These are phyloP conservation scores for Aplochiton taeniatus DNA, from an alignment of 2,797 vertebrate genomes.

Conservation along the genomic window DNA sequence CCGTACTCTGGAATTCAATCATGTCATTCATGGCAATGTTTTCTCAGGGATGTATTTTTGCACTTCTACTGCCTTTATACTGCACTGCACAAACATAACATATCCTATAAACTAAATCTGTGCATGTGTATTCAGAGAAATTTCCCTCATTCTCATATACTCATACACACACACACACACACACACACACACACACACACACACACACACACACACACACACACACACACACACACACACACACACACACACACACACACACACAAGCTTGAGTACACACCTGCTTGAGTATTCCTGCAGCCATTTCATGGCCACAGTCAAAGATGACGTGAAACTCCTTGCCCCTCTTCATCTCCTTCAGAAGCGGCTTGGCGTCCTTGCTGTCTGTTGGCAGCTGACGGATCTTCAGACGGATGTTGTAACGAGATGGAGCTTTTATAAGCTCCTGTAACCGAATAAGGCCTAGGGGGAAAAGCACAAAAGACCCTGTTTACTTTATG, in stretches of 20 bases:
- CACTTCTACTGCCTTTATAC: too few species aligned
- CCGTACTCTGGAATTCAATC: too few species aligned
- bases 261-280: conserved; percentile 63
- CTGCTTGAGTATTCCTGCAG: conserved; percentile 95
- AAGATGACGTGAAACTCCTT: conserved; percentile 98
- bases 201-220: conserved; percentile 9
- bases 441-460: conserved; percentile 97
- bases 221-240: conserved; percentile 11
- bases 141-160: too few species aligned
- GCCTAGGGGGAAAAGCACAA: conserved; percentile 67
- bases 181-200: conserved; percentile 5
- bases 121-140: too few species aligned
- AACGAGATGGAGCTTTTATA: conserved; percentile 97
- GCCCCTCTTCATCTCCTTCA: conserved; percentile 98
- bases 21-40: too few species aligned
- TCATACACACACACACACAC: not conserved
- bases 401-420: conserved; percentile 96
- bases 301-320: conserved; percentile 97
- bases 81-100: too few species aligned
- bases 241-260: conserved; percentile 2
- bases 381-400: conserved; percentile 91
- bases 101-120: too few species aligned
- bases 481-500: not conserved
- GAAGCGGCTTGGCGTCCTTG: conserved; percentile 94
- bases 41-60: too few species aligned